Evolutionary conservation across 2,113 vertebrate species (phyloP).

Genomic region (Ascaphus truei): DNA sequence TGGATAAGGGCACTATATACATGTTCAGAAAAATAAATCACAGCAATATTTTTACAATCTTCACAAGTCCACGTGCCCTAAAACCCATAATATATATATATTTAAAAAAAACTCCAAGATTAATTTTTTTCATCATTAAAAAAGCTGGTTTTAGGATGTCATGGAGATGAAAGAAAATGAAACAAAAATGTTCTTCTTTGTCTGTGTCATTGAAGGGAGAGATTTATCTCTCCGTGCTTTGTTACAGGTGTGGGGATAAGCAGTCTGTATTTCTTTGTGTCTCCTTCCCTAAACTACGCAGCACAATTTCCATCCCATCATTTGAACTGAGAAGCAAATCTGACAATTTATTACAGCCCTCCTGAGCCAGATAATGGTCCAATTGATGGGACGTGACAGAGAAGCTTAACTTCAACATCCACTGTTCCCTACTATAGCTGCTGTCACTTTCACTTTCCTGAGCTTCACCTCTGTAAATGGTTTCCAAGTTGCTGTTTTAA

Average conservation of each 20-base stretch:
- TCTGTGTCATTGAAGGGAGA: no score
- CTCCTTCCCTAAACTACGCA: slow-evolving; percentile 44
- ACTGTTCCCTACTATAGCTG: slow-evolving; percentile 45
- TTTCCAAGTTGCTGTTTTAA: slow-evolving; percentile 52
- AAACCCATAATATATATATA: no score
- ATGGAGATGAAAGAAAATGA: no score
- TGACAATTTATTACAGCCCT: slow-evolving; percentile 65
- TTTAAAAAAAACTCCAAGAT: no score
- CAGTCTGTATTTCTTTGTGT: neutral
- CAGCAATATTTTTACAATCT: no score
- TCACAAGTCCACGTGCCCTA: no score
- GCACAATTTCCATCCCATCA: slow-evolving; percentile 59
- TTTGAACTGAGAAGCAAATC: slow-evolving; percentile 63
- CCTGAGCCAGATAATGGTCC: slow-evolving; percentile 60
- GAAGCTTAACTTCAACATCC: slow-evolving; percentile 61
- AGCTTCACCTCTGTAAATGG: slow-evolving; percentile 48
- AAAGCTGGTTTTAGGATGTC: no score
- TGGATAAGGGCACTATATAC: no score
- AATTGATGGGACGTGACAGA: slow-evolving; percentile 62
- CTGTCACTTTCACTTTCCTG: slow-evolving; percentile 57
- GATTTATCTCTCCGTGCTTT: slow-evolving; percentile 40
- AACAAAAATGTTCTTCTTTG: no score
- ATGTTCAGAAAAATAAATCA: no score
- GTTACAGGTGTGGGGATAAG: slow-evolving; percentile 38
- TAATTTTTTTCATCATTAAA: no score